A percentile compares a stretch with the other conserved stretches of the same genome.
These are phyloP conservation scores for Poecile atricapillus DNA, from an alignment of 2,113 vertebrate species.

Conservation along the genomic window DNA sequence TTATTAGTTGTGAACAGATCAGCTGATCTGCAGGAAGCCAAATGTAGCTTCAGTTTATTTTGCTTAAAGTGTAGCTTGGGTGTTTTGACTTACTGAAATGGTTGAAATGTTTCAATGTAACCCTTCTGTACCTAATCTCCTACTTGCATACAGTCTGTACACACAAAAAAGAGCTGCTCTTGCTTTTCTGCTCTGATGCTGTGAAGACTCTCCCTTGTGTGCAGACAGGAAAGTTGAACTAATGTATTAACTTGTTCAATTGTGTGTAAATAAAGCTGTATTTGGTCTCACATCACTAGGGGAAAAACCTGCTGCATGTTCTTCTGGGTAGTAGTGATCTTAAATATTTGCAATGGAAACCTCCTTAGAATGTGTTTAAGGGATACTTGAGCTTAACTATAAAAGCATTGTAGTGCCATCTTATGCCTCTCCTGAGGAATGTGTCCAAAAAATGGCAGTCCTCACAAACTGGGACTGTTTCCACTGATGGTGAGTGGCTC, in stretches of 20 bases:
- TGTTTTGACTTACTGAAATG: background rate
- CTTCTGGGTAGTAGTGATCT: background rate
- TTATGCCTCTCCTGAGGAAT: background rate
- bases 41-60: background rate
- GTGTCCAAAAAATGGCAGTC: background rate
- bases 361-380: background rate
- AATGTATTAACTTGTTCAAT: background rate
- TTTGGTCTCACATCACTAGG: background rate
- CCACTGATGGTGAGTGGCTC: background rate
- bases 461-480: background rate
- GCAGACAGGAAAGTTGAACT: background rate
- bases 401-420: background rate
- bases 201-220: background rate
- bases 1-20: fast-evolving
- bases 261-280: conserved; percentile 56
- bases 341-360: background rate
- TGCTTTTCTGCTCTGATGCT: background rate
- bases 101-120: background rate
- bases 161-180: background rate
- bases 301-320: background rate
- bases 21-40: background rate
- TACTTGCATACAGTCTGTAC: background rate
- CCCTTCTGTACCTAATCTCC: background rate
- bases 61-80: background rate
- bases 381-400: background rate